These are phyloP conservation scores for Australoheros facetus DNA, from an alignment of 2,797 vertebrate genomes.

Conservation along the genomic window DNA sequence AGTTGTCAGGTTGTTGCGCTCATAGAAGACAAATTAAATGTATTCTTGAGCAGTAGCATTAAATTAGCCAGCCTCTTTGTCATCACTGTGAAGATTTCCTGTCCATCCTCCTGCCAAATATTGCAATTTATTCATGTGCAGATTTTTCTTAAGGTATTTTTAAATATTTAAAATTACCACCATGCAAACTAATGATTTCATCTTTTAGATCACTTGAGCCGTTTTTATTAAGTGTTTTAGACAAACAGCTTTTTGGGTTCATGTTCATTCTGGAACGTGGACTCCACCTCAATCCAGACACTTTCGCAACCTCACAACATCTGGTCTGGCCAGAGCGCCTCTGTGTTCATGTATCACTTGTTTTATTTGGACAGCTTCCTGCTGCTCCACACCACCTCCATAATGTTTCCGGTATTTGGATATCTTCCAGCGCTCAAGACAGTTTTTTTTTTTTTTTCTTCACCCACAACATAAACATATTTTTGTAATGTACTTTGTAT, in stretches of 20 bases:
- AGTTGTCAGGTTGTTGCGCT: background rate
- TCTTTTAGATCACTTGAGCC: background rate
- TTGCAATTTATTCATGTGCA: background rate
- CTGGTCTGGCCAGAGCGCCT: conserved; percentile 66
- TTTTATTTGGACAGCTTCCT: conserved; percentile 77
- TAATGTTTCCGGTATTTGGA: conserved; percentile 60
- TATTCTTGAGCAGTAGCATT: background rate
- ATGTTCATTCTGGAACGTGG: conserved; percentile 44
- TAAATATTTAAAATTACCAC: background rate
- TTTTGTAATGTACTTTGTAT: background rate
- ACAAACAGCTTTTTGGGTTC: conserved; percentile 55
- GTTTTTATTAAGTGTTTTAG: conserved; percentile 1
- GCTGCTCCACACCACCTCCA: conserved; percentile 57
- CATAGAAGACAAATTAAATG: background rate
- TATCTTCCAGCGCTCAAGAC: conserved; percentile 14
- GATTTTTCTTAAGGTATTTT: background rate
- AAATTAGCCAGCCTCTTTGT: background rate
- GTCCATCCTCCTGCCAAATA: background rate
- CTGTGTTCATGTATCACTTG: conserved; percentile 64
- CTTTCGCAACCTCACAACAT: conserved; percentile 76
- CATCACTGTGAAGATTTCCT: background rate
- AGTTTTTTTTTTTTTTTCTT: background rate
- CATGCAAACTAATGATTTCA: background rate
- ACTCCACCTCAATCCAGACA: conserved; percentile 63
- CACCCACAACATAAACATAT: conserved; percentile 29